phyloP scores from a whole-genome alignment of 2,113 vertebrate species.

The Rhombomys opimus region DNA sequence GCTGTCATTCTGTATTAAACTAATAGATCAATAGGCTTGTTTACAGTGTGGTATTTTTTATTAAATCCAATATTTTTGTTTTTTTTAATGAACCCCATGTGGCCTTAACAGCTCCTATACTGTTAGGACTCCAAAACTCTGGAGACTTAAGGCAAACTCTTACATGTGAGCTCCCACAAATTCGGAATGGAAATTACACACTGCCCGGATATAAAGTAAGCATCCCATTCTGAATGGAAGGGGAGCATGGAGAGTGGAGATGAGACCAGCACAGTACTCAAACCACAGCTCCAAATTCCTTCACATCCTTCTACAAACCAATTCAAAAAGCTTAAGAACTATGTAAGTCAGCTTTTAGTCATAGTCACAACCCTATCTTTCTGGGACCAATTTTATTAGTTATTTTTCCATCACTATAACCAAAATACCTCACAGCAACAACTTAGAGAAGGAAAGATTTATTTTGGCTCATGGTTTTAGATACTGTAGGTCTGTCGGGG shows the following conservation, averaged over 20 bases:
- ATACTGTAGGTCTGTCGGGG: not conserved
- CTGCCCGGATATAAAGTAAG: not conserved
- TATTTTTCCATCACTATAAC: not conserved
- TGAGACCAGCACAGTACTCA: not conserved
- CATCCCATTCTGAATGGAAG: not conserved
- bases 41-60: conserved; percentile 77
- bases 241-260: not conserved
- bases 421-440: not conserved
- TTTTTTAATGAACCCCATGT: too few relatives aligned
- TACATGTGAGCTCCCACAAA: not conserved
- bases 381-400: not conserved
- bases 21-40: conserved; percentile 52
- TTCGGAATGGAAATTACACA: not conserved
- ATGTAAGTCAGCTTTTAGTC: not conserved
- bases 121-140: not conserved
- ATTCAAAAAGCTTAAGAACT: not conserved
- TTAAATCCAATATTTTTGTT: conserved; percentile 74
- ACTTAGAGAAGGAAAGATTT: not conserved
- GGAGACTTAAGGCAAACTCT: not conserved
- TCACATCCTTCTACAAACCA: not conserved
- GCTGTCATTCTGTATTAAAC: conserved; percentile 47
- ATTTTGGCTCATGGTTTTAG: not conserved
- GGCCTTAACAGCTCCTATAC: not conserved
- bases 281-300: not conserved
- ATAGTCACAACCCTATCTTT: not conserved